Base-by-base conservation (phyloP, 2,797 vertebrate species). In the Sebastes taczanowskii region DNA sequence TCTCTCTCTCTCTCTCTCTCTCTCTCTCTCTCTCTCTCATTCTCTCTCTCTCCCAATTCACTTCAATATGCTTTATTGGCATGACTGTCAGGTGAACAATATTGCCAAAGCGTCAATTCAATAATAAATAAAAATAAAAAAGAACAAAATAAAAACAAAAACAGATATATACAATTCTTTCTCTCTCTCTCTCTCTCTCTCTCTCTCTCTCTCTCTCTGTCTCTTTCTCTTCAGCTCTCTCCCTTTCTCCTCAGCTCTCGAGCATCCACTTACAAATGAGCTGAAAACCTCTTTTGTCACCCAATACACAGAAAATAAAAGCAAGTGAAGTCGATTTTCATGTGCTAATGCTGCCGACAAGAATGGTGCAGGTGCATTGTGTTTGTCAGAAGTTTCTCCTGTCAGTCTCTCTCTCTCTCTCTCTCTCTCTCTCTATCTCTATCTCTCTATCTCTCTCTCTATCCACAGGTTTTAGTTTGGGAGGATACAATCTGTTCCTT, bases 311-410 rank as follows among this genome's bases (percentile, higher is more conserved):
- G 42, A 25, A 59, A 74, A 86, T 83, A 80, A 84, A 89, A 80
- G 86, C 76, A 7, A 73, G 7, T 2, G 73, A 70, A 60, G 77
- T 22, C 16, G 8, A 88, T 86, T 89, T 91, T 90, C 92, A 90
- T 89, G 90, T 90, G 92, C 22, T 89, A 92, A 94, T 92, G 80
- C 34, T 1, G 38, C 13, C 18, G 25, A 61, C 23, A 34, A 66
- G 80, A 88, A 82, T 7, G 49, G 77, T 42, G 90, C 93, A 94
- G 92, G 93, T 94, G 92, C 92, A 88, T 20, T 80, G 6, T 55
- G 79, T 83, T 84, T 77, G 74, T 63, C 84, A 73, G 58, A 82
- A 35, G 79, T 88, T 84, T 67, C 76, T 75, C 29, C 82, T 35
- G 85, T 77, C 71, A 59, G 30, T 60, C 72, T 81, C 30, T 49